Evolutionary conservation across 1,140 invertebrate species (phyloP).

Genomic region (Dryas iulia): DNA sequence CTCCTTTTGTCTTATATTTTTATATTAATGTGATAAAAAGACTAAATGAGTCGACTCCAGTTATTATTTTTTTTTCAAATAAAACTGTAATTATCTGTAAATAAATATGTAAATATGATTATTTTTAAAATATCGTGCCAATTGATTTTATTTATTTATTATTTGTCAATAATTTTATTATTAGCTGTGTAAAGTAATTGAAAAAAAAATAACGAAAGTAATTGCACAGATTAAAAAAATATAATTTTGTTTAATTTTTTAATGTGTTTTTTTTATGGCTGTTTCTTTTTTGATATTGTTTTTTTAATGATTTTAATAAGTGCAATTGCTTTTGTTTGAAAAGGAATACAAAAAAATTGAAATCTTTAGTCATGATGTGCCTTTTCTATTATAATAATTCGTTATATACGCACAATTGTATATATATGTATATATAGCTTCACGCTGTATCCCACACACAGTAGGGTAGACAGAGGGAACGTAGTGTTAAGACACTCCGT

Average conservation of each 20-base stretch:
- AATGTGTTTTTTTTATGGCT: neutral
- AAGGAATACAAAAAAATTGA: neutral
- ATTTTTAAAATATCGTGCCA: conserved; percentile 7
- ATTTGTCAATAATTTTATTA: neutral
- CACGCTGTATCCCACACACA: too few relatives aligned
- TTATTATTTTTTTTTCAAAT: conserved; percentile 1
- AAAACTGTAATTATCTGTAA: neutral
- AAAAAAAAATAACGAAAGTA: neutral
- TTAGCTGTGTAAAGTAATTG: neutral
- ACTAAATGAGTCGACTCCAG: neutral
- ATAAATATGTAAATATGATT: neutral
- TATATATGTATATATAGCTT: neutral
- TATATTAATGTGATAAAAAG: neutral
- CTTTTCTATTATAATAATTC: conserved; percentile 4
- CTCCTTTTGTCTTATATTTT: neutral
- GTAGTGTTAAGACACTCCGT: too few relatives aligned
- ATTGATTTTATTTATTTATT: neutral
- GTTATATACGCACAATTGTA: neutral
- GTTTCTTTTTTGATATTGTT: neutral
- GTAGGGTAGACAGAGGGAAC: too few relatives aligned
- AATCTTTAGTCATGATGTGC: conserved; percentile 14
- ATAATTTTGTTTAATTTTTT: neutral
- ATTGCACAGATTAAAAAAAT: neutral
- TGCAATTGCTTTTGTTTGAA: neutral
- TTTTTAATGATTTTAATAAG: conserved; percentile 1